Conservation (phyloP, 2,797 vertebrate genomes). For the Chelonia mydas region DNA sequence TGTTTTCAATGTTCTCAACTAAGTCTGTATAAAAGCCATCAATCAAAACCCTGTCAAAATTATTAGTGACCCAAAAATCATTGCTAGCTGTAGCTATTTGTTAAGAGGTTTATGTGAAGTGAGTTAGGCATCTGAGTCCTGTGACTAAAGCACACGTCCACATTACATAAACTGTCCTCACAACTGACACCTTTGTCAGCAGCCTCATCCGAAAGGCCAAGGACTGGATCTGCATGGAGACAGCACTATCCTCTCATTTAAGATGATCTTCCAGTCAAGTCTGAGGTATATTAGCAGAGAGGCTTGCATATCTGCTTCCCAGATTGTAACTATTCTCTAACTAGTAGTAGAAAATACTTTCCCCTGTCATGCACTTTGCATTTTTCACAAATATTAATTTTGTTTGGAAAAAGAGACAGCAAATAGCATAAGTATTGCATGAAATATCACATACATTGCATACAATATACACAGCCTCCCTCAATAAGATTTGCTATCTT, state of each 20-base stretch:
- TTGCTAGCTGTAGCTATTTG: background rate
- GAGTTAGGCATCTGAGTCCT: background rate
- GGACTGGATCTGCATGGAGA: background rate
- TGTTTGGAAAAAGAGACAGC: accelerated
- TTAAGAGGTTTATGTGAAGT: background rate
- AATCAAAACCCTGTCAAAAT: background rate
- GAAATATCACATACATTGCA: background rate
- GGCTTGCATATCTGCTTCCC: background rate
- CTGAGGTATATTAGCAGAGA: background rate
- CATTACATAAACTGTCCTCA: background rate
- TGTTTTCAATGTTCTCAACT: conserved; percentile 4
- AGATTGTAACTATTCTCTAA: background rate
- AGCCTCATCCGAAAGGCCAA: background rate
- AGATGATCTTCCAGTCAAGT: background rate
- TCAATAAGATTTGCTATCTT: background rate
- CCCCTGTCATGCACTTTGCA: background rate
- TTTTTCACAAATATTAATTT: background rate
- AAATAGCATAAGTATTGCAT: background rate
- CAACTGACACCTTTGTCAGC: background rate
- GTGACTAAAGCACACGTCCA: background rate
- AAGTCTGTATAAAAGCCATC: background rate
- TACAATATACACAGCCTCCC: background rate
- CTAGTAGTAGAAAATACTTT: background rate
- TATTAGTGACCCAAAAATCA: background rate
- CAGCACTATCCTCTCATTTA: background rate